phyloP scores from a whole-genome alignment of 1,140 invertebrate genomes.

The Mercenaria mercenaria region DNA sequence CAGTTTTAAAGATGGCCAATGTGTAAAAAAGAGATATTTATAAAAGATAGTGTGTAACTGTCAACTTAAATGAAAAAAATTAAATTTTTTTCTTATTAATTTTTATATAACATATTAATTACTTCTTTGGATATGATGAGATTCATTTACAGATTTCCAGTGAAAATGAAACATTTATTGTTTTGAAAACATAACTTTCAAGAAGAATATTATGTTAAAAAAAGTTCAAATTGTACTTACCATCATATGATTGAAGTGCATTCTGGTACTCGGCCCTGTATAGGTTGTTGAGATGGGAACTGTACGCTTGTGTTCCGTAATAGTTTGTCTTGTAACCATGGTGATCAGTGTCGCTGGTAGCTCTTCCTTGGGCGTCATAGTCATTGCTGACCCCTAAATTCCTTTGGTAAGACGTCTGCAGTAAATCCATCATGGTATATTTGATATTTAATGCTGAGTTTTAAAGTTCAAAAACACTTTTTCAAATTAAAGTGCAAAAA shows the following conservation, averaged over 20 bases:
- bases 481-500: neutral
- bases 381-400: neutral
- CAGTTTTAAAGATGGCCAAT: too few species aligned
- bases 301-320: slow-evolving; percentile 14
- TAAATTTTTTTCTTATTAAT: too few species aligned
- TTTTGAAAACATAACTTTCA: too few species aligned
- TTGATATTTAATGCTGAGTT: neutral
- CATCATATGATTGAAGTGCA: slow-evolving; percentile 2
- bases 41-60: too few species aligned
- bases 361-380: neutral
- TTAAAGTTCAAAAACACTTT: neutral
- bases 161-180: too few species aligned
- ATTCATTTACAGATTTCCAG: too few species aligned
- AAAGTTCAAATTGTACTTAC: too few species aligned
- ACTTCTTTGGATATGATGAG: too few species aligned
- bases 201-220: too few species aligned
- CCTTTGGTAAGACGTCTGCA: neutral
- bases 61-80: too few species aligned
- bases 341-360: neutral
- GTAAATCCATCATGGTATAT: slow-evolving; percentile 39
- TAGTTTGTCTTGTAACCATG: neutral
- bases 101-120: too few species aligned
- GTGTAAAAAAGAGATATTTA: too few species aligned
- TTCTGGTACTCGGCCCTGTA: slow-evolving; percentile 24
- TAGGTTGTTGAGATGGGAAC: neutral